Base-by-base conservation (phyloP, 2,113 vertebrate genomes). In the Coregonus clupeaformis region DNA sequence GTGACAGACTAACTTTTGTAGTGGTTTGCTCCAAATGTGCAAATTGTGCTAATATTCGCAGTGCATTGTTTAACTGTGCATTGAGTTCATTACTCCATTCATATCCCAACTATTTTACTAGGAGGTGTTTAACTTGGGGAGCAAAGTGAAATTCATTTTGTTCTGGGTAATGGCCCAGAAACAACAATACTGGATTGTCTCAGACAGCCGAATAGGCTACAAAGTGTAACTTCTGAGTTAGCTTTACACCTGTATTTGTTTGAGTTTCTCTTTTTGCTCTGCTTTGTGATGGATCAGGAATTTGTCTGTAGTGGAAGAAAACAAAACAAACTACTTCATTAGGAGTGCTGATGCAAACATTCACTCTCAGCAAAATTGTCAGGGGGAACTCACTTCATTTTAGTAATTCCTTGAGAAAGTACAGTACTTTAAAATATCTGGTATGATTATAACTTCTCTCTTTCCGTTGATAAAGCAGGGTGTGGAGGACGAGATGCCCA, bases 11-110 rank as follows among this genome's bases (percentile, higher is more conserved):
- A 76, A 82, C 86, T 83, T 79, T 78, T 73, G 47, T 62, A 64
- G 76, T 69, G 62, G 73, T 83, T 80, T 83, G 85, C 85, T 85
- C 73, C 64, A 69, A 76, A 76, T 79, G 29, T 30, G 70, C 79
- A 77, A 75, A 69, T 75, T 70, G 76, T 65, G 36, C 52, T 57
- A 11, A 73, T 82, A 81, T 80, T 75, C 36, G 72, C 18, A 83
- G 74, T 20, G 70, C 68, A 32, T 70, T 64, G 49, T 86, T 81
- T 68, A 45, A 42, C 36, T 42, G 36, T 42, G 36, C 2, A 42
- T 42, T 2, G 36, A 42, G 36, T 42, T 42, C 36, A 42, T 42
- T 42, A 42, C 36, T 42, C 9, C 36, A 42, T 42, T 42, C 36
- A 42, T 42, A 42, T 42, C 32, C 14, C 27, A 80, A 80, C 76